Evolutionary conservation across 2,888 invertebrate species (phyloP).

Genomic region (Endotricha flammealis): DNA sequence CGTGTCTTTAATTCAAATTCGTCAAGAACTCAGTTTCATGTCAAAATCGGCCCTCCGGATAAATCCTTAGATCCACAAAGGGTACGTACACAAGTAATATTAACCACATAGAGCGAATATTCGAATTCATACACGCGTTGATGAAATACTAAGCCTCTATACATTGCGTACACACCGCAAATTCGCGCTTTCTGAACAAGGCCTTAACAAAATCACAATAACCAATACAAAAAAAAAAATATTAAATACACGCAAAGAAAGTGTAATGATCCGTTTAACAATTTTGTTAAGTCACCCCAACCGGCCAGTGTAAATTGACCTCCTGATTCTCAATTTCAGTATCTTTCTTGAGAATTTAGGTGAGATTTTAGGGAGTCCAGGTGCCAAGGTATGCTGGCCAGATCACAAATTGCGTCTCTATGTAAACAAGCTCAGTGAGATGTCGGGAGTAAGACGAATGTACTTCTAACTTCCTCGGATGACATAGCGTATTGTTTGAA

Average conservation of each 20-base stretch:
- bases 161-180: too few species aligned
- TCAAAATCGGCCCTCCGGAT: too few species aligned
- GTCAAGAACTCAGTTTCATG: too few species aligned
- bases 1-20: too few species aligned
- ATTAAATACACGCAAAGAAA: conserved; percentile 33
- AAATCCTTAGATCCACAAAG: too few species aligned
- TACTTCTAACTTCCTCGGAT: conserved; percentile 38
- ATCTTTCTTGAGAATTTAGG: conserved; percentile 4
- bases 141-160: too few species aligned
- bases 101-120: too few species aligned
- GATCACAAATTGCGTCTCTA: conserved; percentile 40
- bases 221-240: conserved; percentile 33
- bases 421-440: conserved; percentile 49
- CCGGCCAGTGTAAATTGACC: conserved; percentile 27
- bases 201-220: too few species aligned
- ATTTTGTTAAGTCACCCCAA: conserved; percentile 54
- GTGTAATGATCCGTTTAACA: conserved; percentile 56
- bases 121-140: too few species aligned
- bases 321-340: conserved; percentile 11
- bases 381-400: conserved; percentile 22
- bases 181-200: too few species aligned
- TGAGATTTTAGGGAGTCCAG: conserved; percentile 9
- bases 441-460: conserved; percentile 52
- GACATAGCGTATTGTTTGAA: conserved; percentile 17
- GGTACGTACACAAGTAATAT: too few species aligned